These are phyloP conservation scores for Rattus norvegicus DNA, from an alignment of 2,113 vertebrate species.

Conservation along the genomic window GRCr8 NC_086032.1:35019001-35019500, in stretches of 20 bases:
- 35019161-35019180: too few species aligned
- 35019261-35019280: not conserved
- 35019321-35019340: not conserved
- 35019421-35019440: not conserved
- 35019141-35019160: not conserved
- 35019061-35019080: not conserved
- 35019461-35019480: not conserved
- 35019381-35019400: not conserved
- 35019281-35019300: not conserved
- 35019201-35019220: not conserved
- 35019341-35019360: not conserved
- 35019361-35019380: not conserved
- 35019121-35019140: conserved; percentile 42
- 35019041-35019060: not conserved
- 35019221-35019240: not conserved
- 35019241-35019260: not conserved
- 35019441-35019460: not conserved
- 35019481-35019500: not conserved
- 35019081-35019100: not conserved
- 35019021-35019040: not conserved
- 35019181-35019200: not conserved
- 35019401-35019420: not conserved
- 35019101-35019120: not conserved
- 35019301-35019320: not conserved
- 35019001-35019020: accelerated